phyloP scores from a whole-genome alignment of 2,888 invertebrate species.

The Philonicus albiceps region DNA sequence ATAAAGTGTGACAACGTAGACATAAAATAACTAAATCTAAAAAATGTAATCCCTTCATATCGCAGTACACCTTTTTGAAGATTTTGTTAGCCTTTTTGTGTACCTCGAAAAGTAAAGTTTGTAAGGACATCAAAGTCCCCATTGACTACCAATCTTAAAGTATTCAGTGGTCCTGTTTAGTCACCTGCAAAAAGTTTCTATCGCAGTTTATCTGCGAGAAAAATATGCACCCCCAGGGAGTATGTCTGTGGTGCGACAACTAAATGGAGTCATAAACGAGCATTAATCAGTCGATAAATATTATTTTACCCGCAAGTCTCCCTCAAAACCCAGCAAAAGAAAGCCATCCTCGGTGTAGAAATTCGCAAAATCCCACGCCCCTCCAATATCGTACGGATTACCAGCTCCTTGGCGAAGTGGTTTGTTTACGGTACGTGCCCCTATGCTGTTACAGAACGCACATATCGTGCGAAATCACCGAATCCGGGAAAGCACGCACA shows the following conservation, averaged over 20 bases:
- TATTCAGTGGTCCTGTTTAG: background rate
- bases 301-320: background rate
- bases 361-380: slow-evolving; percentile 2
- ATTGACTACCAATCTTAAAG: background rate
- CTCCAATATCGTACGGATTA: background rate
- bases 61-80: background rate
- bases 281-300: slow-evolving; percentile 28
- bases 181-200: background rate
- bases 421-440: slow-evolving; percentile 32
- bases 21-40: no score
- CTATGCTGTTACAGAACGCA: background rate
- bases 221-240: background rate
- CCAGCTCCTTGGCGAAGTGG: background rate
- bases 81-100: background rate
- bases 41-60: background rate
- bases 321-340: background rate
- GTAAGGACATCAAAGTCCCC: background rate
- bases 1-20: no score
- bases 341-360: background rate
- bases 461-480: slow-evolving; percentile 25
- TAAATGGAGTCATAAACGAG: slow-evolving; percentile 9
- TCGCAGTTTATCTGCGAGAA: background rate
- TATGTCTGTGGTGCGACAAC: background rate
- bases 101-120: background rate
- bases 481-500: slow-evolving; percentile 32